A percentile compares a stretch with the other conserved stretches of the same genome.
phyloP scores from a whole-genome alignment of 2,888 invertebrate genomes.

The Drosophila pseudotakahashii region DNA sequence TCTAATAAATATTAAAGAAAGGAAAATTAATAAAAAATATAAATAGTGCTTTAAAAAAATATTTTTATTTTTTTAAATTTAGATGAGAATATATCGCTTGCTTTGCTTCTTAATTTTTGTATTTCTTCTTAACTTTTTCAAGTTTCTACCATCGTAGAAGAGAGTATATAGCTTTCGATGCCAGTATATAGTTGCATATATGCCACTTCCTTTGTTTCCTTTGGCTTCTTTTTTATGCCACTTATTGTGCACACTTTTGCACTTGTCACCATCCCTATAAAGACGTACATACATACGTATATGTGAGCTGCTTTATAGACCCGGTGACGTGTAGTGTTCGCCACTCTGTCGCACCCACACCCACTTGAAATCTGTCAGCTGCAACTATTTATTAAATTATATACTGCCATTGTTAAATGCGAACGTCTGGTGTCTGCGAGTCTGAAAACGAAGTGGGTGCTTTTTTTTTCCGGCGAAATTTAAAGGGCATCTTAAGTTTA shows the following conservation, averaged over 20 bases:
- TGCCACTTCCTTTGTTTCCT: constrained; percentile 19
- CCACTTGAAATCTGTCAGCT: constrained; percentile 79
- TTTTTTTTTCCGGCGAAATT: constrained; percentile 14
- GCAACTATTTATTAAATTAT: constrained; percentile 80
- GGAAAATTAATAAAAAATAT: too few relatives aligned
- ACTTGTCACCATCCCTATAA: constrained; percentile 57
- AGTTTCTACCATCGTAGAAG: background rate
- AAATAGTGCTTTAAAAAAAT: too few relatives aligned
- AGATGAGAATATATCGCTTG: too few relatives aligned
- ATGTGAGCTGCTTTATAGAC: constrained; percentile 43
- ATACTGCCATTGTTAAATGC: constrained; percentile 68
- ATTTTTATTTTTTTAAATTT: too few relatives aligned
- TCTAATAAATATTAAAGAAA: too few relatives aligned
- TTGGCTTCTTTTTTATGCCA: constrained; percentile 57
- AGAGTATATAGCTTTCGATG: constrained; percentile 12
- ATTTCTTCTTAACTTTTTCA: too few relatives aligned
- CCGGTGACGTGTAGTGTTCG: constrained; percentile 44
- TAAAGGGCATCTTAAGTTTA: constrained; percentile 18
- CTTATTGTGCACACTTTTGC: constrained; percentile 71
- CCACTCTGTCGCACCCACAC: constrained; percentile 31
- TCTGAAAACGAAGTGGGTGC: background rate
- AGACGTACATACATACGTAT: background rate
- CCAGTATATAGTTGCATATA: background rate
- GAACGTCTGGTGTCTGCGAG: constrained; percentile 45
- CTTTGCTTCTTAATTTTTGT: too few relatives aligned